Evolutionary conservation across 2,888 invertebrate genomes (phyloP).

Genomic region (Agapostemon virescens): DNA sequence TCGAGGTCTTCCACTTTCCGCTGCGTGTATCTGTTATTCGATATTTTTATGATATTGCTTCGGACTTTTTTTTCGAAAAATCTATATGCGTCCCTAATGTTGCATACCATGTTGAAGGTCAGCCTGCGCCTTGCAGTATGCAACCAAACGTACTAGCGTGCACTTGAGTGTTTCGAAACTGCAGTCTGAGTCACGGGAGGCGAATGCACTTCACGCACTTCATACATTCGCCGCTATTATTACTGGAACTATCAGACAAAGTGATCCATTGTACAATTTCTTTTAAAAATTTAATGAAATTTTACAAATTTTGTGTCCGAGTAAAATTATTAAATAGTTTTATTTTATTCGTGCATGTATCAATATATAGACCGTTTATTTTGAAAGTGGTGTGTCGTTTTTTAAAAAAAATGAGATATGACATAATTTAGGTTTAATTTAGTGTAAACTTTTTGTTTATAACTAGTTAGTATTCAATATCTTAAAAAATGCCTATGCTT

Average conservation of each 20-base stretch:
- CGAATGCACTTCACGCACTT: neutral
- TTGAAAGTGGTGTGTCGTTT: no score
- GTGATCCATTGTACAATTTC: neutral
- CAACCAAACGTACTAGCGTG: constrained; percentile 64
- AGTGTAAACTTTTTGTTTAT: no score
- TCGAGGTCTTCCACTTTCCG: neutral
- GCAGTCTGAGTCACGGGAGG: neutral
- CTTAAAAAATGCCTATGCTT: no score
- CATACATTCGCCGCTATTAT: neutral
- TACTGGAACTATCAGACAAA: neutral
- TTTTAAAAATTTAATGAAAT: neutral
- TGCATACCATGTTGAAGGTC: constrained; percentile 29
- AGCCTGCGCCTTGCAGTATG: constrained; percentile 66
- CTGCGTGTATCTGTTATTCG: neutral
- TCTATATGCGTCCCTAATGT: constrained; percentile 18
- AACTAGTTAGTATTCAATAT: no score
- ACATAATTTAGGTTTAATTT: no score
- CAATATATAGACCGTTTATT: no score
- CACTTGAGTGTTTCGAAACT: constrained; percentile 16
- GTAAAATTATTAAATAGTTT: neutral
- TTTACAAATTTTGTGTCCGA: neutral
- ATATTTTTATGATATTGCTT: constrained; percentile 10
- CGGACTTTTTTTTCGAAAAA: neutral
- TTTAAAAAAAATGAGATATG: no score
- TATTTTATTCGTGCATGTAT: neutral